A percentile compares a stretch with the other conserved stretches of the same genome.
Conservation (phyloP, 2,797 vertebrate genomes). For the Macropodus opercularis region DNA sequence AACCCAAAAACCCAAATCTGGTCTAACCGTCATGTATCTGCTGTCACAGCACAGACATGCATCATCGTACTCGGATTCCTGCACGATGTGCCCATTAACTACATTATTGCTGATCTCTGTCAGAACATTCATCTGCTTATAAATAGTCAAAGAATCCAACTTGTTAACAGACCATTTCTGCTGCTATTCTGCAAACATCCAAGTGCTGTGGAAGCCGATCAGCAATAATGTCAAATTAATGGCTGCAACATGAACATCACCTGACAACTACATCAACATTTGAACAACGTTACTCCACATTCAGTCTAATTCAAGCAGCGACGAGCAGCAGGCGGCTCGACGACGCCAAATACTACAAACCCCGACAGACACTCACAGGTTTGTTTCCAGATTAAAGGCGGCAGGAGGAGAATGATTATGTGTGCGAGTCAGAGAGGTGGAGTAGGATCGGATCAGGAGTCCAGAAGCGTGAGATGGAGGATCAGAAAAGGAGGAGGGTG, state of each 20-base stretch:
- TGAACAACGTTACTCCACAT: constrained; percentile 20
- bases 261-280: neutral
- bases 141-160: no score
- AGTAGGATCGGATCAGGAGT: constrained; percentile 57
- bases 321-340: constrained; percentile 7
- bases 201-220: constrained; percentile 18
- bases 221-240: constrained; percentile 8
- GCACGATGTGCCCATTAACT: constrained; percentile 5
- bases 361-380: constrained; percentile 68
- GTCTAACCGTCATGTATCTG: no score
- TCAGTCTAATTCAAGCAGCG: constrained; percentile 34
- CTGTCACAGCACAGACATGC: constrained; percentile 38
- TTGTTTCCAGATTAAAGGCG: constrained; percentile 33
- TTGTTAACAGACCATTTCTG: no score
- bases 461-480: constrained; percentile 52
- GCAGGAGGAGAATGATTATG: constrained; percentile 29
- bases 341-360: neutral
- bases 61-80: constrained; percentile 1
- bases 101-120: constrained; percentile 2
- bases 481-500: constrained; percentile 25
- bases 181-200: no score
- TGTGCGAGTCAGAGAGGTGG: constrained; percentile 25
- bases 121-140: constrained; percentile 3
- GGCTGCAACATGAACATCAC: constrained; percentile 19
- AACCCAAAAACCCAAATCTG: no score